Base-by-base conservation (phyloP, 2,888 invertebrate species). In the Smittia sp. region DNA sequence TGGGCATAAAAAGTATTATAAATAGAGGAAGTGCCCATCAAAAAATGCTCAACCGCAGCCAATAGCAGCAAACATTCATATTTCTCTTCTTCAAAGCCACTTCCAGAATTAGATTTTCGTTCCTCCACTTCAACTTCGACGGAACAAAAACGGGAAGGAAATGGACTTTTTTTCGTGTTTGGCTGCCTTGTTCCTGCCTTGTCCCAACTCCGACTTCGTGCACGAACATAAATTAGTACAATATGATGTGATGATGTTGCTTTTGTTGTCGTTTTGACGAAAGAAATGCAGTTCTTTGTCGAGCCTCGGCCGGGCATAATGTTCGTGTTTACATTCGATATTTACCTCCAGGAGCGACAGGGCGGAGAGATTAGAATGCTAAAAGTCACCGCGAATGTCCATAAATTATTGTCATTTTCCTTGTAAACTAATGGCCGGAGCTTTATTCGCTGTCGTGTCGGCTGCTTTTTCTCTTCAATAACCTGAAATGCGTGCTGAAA, bases 141-240 rank as follows among this genome's bases (percentile, higher is more conserved):
- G 38, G 27, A 39, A 39, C 32, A 20, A 39, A 58, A 62, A 72
- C 72, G 72, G 72, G 72, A 73, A 73, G 73, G 73, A 73, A 73
- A 65, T 65, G 65, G 46, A 41, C 46, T 73, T 73, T 73, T 52
- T 20, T 67, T 27, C 41, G 11, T 63, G 63, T 63, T 20, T 39
- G 24, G 58, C 27, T 62, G 58, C 58, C 58, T 22, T 70, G 72
- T 72, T 72, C 72, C 62, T 72, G 69, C 27, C 46, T 68, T 66
- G 22, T 13, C 68, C 46, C 24, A 32, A 15, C 27, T 70, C n/a
- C 15, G 39, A 15, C 27, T 66, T 66, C 38, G 66, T 66, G 39
- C n/a, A 66, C 15, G 27, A 38, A 32, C 66, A 66, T 58, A 58
- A 58, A 58, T 58, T 58, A 20, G 22, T 58, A n/a, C 15, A 58